Conservation (phyloP, 1,140 invertebrate genomes). For the Eumeta japonica region DNA sequence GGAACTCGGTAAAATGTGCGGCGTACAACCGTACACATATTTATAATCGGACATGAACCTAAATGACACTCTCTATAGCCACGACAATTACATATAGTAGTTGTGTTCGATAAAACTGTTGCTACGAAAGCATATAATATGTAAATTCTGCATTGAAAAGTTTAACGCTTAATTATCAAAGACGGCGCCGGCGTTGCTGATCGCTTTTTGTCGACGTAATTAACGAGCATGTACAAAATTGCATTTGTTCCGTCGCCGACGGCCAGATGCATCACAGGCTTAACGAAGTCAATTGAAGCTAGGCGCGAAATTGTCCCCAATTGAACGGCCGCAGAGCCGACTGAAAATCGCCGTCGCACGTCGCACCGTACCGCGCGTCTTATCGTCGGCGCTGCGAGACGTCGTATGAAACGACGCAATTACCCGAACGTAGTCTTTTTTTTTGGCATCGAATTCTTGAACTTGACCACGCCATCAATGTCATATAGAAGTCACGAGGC, state of each 20-base stretch:
- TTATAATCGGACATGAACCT: too few species aligned
- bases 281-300: constrained; percentile 15
- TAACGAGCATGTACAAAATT: constrained; percentile 44
- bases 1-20: too few species aligned
- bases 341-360: not conserved
- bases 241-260: constrained; percentile 31
- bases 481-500: constrained; percentile 15
- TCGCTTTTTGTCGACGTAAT: constrained; percentile 4
- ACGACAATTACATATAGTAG: too few species aligned
- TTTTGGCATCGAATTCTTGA: constrained; percentile 25
- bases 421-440: not conserved
- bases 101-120: too few species aligned
- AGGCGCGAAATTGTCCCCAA: constrained; percentile 44
- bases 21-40: too few species aligned
- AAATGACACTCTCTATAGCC: too few species aligned
- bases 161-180: not conserved
- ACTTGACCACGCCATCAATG: constrained; percentile 43
- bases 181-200: not conserved
- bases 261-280: constrained; percentile 9
- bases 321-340: constrained; percentile 21
- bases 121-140: not conserved
- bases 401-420: not conserved
- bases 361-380: not conserved
- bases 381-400: not conserved
- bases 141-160: not conserved